Percentiles rank a stretch among this genome's conserved stretches.
Conservation (phyloP, 2,113 vertebrate genomes). For the Mus pahari region DNA sequence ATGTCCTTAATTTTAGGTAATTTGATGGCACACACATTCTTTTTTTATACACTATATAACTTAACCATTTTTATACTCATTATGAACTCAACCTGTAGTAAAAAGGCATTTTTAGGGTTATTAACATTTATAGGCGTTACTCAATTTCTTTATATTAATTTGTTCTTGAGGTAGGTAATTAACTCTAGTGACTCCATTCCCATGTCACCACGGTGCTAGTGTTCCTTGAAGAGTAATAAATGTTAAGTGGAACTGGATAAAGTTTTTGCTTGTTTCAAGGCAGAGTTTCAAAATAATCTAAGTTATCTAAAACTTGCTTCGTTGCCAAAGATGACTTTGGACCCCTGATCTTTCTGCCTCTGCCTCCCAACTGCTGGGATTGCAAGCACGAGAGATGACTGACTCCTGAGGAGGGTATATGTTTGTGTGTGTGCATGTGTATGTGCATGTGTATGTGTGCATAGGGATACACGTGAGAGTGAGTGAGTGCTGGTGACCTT, state of each 20-base stretch:
- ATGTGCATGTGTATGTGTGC: background rate
- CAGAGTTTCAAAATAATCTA: background rate
- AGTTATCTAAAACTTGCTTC: background rate
- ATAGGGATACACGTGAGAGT: too few relatives aligned
- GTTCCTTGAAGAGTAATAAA: background rate
- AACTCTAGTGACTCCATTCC: background rate
- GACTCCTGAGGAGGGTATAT: background rate
- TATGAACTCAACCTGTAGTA: background rate
- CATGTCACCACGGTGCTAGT: background rate
- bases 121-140: slow-evolving; percentile 23
- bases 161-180: background rate
- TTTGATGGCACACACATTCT: background rate
- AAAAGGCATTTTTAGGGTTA: background rate
- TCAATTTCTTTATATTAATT: slow-evolving; percentile 6
- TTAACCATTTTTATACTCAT: slow-evolving; percentile 2
- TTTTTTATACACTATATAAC: slow-evolving; percentile 28
- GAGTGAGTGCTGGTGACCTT: background rate
- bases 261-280: background rate
- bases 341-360: background rate
- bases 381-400: background rate
- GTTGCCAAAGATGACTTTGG: background rate
- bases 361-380: background rate
- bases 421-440: background rate
- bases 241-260: background rate
- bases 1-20: slow-evolving; percentile 31